phyloP scores from a whole-genome alignment of 2,113 vertebrate species.

The Mus musculus region GRCm39 chrX:103541501-103542000 shows the following conservation, averaged over 20 bases:
- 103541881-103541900: slow-evolving; percentile 99
- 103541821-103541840: background rate
- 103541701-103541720: background rate
- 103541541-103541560: background rate
- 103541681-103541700: slow-evolving; percentile 12
- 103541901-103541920: slow-evolving; percentile 97
- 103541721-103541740: slow-evolving; percentile 37
- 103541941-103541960: slow-evolving; percentile 94
- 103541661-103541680: slow-evolving; percentile 22
- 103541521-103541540: slow-evolving; percentile 46
- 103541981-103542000: slow-evolving; percentile 44
- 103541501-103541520: slow-evolving; percentile 1
- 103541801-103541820: background rate
- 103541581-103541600: slow-evolving; percentile 51
- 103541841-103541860: background rate
- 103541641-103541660: slow-evolving; percentile 43
- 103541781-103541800: background rate
- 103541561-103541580: slow-evolving; percentile 1
- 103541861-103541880: slow-evolving; percentile 84
- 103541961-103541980: slow-evolving; percentile 6
- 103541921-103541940: slow-evolving; percentile 97
- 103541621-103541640: slow-evolving; percentile 39
- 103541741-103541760: slow-evolving; percentile 6
- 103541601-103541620: background rate
- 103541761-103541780: background rate